A percentile compares a stretch with the other conserved stretches of the same genome.
Evolutionary conservation across 2,113 vertebrate genomes (phyloP).

Genomic region (Syngnathus scovelli): DNA sequence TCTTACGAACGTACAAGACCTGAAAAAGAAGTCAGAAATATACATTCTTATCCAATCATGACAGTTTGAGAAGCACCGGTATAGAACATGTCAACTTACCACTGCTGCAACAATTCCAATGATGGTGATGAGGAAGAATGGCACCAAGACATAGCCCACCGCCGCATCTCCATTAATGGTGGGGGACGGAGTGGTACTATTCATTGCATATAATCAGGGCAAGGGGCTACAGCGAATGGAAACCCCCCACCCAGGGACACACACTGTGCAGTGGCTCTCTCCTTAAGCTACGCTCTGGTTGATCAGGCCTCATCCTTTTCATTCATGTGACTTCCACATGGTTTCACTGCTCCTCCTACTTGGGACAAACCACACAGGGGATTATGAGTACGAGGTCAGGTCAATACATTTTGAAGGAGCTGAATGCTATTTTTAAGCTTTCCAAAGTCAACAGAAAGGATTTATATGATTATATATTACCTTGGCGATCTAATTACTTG

Average conservation of each 20-base stretch:
- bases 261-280: constrained; percentile 32
- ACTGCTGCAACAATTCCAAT: constrained; percentile 79
- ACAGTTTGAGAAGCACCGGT: background rate
- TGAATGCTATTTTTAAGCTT: no score
- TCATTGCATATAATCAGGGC: constrained; percentile 66
- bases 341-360: constrained; percentile 30
- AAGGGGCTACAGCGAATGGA: constrained; percentile 6
- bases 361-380: background rate
- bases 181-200: constrained; percentile 76
- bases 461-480: no score
- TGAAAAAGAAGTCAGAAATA: constrained; percentile 54
- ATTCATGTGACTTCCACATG: constrained; percentile 76
- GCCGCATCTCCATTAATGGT: constrained; percentile 69
- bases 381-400: background rate
- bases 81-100: constrained; percentile 69
- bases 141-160: constrained; percentile 81
- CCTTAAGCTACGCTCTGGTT: constrained; percentile 39
- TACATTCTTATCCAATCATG: background rate
- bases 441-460: no score
- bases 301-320: constrained; percentile 63
- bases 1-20: constrained; percentile 87
- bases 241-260: constrained; percentile 20
- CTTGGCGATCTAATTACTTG: no score
- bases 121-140: constrained; percentile 84
- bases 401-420: background rate